A percentile compares a stretch with the other conserved stretches of the same genome.
Conservation (phyloP, 2,888 invertebrate species). For the Phymatocera aterrima region DNA sequence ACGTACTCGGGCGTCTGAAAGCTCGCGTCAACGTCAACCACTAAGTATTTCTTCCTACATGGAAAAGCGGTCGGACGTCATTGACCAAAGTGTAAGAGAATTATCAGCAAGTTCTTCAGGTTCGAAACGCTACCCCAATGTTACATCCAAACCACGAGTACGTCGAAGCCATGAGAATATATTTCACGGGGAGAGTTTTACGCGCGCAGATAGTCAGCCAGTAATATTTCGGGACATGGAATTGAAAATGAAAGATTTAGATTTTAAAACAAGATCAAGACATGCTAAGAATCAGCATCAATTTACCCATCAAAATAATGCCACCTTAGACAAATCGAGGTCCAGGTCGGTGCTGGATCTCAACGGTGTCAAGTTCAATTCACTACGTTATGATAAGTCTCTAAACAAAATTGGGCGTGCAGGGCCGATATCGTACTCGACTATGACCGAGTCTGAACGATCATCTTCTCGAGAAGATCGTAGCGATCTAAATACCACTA, state of each 20-base stretch:
- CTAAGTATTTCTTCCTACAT: slow-evolving; percentile 34
- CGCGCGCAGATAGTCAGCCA: slow-evolving; percentile 39
- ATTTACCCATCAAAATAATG: too few relatives aligned
- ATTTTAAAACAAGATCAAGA: slow-evolving; percentile 14
- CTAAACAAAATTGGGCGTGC: slow-evolving; percentile 14
- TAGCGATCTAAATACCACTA: not conserved
- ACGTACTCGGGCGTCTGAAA: slow-evolving; percentile 15
- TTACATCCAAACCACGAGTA: slow-evolving; percentile 4
- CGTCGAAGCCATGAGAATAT: not conserved
- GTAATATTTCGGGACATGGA: slow-evolving; percentile 26
- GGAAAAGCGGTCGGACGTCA: slow-evolving; percentile 24
- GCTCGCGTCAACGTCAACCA: slow-evolving; percentile 11
- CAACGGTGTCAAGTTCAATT: slow-evolving; percentile 16
- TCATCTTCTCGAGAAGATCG: not conserved
- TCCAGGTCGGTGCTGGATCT: slow-evolving; percentile 39
- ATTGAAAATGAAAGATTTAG: not conserved
- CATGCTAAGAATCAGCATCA: not conserved
- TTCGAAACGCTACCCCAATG: slow-evolving; percentile 30
- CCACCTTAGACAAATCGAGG: not conserved
- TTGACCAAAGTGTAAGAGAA: slow-evolving; percentile 38
- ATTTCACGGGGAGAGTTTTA: not conserved
- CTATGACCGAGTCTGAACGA: not conserved
- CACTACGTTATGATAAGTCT: not conserved
- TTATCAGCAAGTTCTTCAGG: slow-evolving; percentile 43
- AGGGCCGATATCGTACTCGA: slow-evolving; percentile 11